These are phyloP conservation scores for Choristoneura fumiferana DNA, from an alignment of 1,140 invertebrate genomes.

Conservation along the genomic window DNA sequence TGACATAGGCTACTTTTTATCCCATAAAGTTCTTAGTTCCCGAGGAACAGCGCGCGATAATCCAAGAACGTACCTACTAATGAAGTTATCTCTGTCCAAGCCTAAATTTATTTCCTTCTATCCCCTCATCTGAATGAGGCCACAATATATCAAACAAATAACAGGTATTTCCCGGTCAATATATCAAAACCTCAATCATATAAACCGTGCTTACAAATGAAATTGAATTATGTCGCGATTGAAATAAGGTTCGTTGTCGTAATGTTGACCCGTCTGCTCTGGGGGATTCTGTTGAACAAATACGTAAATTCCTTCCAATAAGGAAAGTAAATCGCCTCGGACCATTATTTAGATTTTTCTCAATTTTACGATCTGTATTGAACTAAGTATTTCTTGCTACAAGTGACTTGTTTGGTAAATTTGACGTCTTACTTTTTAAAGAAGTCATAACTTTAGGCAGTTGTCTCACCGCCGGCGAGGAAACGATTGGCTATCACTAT, in stretches of 20 bases:
- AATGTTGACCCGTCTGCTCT: neutral
- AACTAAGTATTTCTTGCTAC: neutral
- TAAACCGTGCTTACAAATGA: neutral
- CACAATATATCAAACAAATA: neutral
- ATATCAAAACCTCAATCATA: conserved; percentile 1
- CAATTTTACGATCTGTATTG: neutral
- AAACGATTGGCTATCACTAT: too few species aligned
- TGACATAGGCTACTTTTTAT: too few species aligned
- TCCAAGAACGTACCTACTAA: too few species aligned
- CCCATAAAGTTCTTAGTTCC: too few species aligned
- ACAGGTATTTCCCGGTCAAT: neutral
- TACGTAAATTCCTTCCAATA: conserved; percentile 1
- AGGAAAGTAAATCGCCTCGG: neutral
- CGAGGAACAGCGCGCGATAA: too few species aligned
- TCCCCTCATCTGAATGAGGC: too few species aligned
- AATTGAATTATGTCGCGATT: neutral
- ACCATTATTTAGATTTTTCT: conserved; percentile 7
- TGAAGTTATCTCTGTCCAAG: too few species aligned
- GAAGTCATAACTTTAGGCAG: too few species aligned
- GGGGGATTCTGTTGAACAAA: conserved; percentile 8
- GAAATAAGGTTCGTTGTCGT: conserved; percentile 1
- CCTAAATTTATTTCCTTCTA: too few species aligned
- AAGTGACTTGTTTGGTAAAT: too few species aligned
- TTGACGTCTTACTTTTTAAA: too few species aligned
- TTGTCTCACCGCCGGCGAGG: too few species aligned